These are phyloP conservation scores for Onychostruthus taczanowskii DNA, from an alignment of 2,113 vertebrate species.

Conservation along the genomic window DNA sequence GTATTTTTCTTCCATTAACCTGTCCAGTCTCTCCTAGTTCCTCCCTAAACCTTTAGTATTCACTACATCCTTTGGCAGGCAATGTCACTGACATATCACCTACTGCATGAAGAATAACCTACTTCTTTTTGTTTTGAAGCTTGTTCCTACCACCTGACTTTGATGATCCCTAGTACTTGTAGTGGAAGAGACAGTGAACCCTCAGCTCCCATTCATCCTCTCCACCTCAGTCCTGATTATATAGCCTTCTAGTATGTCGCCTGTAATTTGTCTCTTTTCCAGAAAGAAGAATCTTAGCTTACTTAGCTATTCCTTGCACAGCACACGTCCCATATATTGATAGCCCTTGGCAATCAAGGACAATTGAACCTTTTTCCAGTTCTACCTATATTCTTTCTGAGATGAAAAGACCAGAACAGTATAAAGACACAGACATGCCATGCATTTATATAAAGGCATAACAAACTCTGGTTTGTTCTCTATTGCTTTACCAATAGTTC, in stretches of 20 bases:
- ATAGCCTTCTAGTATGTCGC: not conserved
- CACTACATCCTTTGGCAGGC: not conserved
- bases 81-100: not conserved
- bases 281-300: constrained; percentile 12
- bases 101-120: not conserved
- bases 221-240: constrained; percentile 30
- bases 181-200: constrained; percentile 23
- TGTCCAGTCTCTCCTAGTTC: not conserved
- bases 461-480: constrained; percentile 24
- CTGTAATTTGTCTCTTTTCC: constrained; percentile 20
- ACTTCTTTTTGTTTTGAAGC: not conserved
- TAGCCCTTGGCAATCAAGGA: constrained; percentile 63
- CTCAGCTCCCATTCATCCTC: constrained; percentile 11
- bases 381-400: constrained; percentile 39
- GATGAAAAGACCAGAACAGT: constrained; percentile 47
- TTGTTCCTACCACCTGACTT: not conserved
- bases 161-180: not conserved
- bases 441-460: constrained; percentile 58
- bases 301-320: constrained; percentile 51
- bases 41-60: not conserved
- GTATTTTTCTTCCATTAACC: not conserved
- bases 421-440: constrained; percentile 3
- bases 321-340: constrained; percentile 24
- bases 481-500: constrained; percentile 28
- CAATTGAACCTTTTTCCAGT: constrained; percentile 59